phyloP scores from a whole-genome alignment of 2,888 invertebrate species.

The Dendrolimus houi region DNA sequence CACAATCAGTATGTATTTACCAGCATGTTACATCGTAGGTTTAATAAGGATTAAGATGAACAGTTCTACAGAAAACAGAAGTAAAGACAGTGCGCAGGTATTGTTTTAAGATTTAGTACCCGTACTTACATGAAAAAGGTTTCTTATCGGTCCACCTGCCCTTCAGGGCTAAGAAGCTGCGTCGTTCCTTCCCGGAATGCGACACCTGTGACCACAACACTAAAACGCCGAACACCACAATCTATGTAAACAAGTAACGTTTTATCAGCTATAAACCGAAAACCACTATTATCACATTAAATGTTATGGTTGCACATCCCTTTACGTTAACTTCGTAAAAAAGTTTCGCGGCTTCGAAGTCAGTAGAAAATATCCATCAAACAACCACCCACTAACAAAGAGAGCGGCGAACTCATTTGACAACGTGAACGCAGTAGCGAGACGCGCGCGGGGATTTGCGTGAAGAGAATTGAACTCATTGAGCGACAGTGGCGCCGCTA shows the following conservation, averaged over 20 bases:
- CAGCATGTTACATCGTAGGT: too few species aligned
- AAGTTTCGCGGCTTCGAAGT: conserved; percentile 53
- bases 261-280: conserved; percentile 8
- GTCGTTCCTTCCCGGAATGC: conserved; percentile 62
- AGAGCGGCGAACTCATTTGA: conserved; percentile 49
- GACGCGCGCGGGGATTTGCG: conserved; percentile 22
- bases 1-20: too few species aligned
- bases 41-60: too few species aligned
- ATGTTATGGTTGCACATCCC: conserved; percentile 21
- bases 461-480: conserved; percentile 14
- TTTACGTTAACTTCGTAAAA: conserved; percentile 26
- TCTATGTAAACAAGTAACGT: conserved; percentile 14
- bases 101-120: conserved; percentile 4
- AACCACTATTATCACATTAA: conserved; percentile 11
- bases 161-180: conserved; percentile 51
- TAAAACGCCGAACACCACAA: conserved; percentile 31
- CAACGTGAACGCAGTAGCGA: conserved; percentile 21
- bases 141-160: conserved; percentile 55
- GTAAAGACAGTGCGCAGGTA: background rate
- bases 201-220: conserved; percentile 67
- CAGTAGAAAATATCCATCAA: conserved; percentile 11
- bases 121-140: conserved; percentile 37
- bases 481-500: conserved; percentile 36
- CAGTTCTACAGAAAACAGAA: too few species aligned
- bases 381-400: conserved; percentile 23